Percentiles rank a stretch among this genome's conserved stretches.
Conservation (phyloP, 2,113 vertebrate genomes). For the Pyxicephalus adspersus region DNA sequence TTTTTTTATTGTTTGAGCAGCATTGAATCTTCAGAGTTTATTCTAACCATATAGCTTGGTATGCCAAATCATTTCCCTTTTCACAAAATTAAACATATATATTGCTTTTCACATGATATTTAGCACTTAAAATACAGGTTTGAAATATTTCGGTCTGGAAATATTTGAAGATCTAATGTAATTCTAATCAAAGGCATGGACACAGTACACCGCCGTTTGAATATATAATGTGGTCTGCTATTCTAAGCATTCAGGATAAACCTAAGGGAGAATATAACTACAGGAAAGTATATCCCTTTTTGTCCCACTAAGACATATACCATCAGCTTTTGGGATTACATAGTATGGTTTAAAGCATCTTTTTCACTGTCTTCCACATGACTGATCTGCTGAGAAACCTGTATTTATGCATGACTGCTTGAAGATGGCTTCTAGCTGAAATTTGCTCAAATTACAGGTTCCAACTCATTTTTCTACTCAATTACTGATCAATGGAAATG, state of each 20-base stretch:
- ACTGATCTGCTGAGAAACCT: not conserved
- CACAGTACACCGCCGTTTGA: not conserved
- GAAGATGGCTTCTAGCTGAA: slow-evolving; percentile 14
- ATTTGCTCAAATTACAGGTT: slow-evolving; percentile 26
- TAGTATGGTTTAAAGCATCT: slow-evolving; percentile 20
- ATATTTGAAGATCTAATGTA: slow-evolving; percentile 5
- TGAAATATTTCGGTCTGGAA: not conserved
- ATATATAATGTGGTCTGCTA: slow-evolving; percentile 4
- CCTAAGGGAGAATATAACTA: slow-evolving; percentile 6
- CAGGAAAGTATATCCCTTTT: not conserved
- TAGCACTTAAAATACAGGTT: not conserved
- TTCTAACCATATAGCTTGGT: not conserved
- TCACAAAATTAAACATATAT: not conserved
- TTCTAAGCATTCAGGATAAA: not conserved
- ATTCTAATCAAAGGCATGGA: not conserved
- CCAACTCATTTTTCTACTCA: slow-evolving; percentile 26
- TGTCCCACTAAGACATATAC: not conserved
- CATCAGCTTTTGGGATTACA: slow-evolving; percentile 22
- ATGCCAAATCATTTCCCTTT: not conserved
- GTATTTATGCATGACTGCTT: slow-evolving; percentile 24
- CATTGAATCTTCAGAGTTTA: not conserved
- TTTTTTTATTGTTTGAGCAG: not conserved
- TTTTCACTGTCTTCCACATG: slow-evolving; percentile 24
- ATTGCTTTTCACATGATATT: slow-evolving; percentile 20
- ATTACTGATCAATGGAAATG: slow-evolving; percentile 28